A percentile compares a stretch with the other conserved stretches of the same genome.
phyloP scores from a whole-genome alignment of 2,113 vertebrate genomes.

The Microcebus tavaratra region DNA sequence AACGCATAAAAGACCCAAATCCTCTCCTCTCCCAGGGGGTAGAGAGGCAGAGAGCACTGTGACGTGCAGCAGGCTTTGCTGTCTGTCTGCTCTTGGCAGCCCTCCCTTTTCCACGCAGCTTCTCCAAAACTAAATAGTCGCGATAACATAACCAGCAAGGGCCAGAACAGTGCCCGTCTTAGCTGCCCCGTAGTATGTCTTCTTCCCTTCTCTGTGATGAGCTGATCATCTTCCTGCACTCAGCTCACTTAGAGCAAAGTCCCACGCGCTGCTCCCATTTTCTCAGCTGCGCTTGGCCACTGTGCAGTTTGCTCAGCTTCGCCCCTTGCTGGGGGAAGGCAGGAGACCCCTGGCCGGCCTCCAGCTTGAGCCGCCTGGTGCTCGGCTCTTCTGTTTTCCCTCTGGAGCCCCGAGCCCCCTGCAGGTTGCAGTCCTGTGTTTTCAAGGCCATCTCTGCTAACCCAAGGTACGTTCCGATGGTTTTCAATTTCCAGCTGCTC shows the following conservation, averaged over 20 bases:
- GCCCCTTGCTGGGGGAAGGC: background rate
- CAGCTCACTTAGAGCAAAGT: background rate
- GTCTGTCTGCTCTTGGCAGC: background rate
- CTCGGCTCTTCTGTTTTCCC: background rate
- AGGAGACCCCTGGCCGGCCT: background rate
- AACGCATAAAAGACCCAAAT: too few relatives aligned
- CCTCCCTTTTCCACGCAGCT: background rate
- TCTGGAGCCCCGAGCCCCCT: background rate
- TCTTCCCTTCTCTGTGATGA: background rate
- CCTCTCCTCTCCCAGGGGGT: background rate
- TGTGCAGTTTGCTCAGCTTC: background rate
- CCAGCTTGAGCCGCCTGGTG: background rate
- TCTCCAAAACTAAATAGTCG: background rate
- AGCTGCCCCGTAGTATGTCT: background rate
- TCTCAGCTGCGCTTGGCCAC: background rate
- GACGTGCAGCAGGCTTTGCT: too few relatives aligned
- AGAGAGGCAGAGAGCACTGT: background rate
- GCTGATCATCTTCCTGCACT: background rate
- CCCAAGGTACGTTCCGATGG: background rate
- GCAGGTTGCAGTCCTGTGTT: background rate
- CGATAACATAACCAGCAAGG: background rate
- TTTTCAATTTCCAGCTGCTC: background rate
- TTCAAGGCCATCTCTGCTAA: constrained; percentile 37
- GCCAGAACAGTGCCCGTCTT: background rate
- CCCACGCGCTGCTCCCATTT: background rate